Base-by-base conservation (phyloP, 2,888 invertebrate genomes). In the Lampropteryx suffumata region DNA sequence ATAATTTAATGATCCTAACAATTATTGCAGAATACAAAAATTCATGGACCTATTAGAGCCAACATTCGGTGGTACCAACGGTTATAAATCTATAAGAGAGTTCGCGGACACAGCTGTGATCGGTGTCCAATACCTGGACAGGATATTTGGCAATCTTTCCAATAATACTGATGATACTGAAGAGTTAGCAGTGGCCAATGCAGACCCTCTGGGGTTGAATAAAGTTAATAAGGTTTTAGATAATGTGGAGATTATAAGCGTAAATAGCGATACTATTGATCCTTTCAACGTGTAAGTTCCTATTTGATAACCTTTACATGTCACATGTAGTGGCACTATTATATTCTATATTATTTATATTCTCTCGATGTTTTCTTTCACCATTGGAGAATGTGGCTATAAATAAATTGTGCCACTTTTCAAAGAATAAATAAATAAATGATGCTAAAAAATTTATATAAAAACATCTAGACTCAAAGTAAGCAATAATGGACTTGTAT, bases 221-320 rank as follows among this genome's bases (percentile, higher is more conserved):
- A 58, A 62, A 33, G 55, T 76, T 3, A 69, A 72, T 2, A 67
- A 70, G 47, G 41, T 74, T 1, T 60, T 87, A 7, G 69, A 64
- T 32, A 79, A 79, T 45, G 76, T 74, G 2, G 64, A 67, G 29
- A 61, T 67, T 2, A 54, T 82, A 11, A 35, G 32, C 21, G 57
- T 60, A 0, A 65, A 66, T 6, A 62, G 71, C 35, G 44, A 69
- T 1, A 55, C 68, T 0, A 54, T 80, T 26, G 80, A 84, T 57
- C 68, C 76, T 28, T 83, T 82, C 59, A 72, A 80, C 56, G 64
- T 84, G 91, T 91, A 73, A 86, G 89, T 84, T 24, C 7, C 24
- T 24, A 7, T 24, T 24, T 24, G 3, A 7, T 24, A 24, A 5
- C 4, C 17, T 17, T 17, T 17, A n/a, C 17, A 4, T 17, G 4